Evolutionary conservation across 1,140 invertebrate genomes (phyloP).

Genomic region (Phymorhynchus buccinoides): DNA sequence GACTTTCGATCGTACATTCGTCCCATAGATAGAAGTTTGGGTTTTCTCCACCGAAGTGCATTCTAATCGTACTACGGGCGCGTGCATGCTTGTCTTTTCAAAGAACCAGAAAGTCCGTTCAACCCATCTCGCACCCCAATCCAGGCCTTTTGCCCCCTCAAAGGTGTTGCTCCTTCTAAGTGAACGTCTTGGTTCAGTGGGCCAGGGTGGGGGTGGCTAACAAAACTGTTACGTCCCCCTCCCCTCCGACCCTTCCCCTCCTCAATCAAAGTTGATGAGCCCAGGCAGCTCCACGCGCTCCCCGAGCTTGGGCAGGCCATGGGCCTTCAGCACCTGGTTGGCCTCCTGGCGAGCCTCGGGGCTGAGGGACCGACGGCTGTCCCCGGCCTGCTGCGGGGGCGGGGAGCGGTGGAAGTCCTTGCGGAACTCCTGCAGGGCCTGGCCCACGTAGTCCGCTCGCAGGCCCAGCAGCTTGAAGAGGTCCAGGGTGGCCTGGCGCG

Average conservation of each 20-base stretch:
- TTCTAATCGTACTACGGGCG: too few species aligned
- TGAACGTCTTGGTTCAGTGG: background rate
- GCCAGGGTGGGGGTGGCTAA: too few species aligned
- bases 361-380: constrained; percentile 56
- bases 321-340: constrained; percentile 62
- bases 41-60: too few species aligned
- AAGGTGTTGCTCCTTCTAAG: background rate
- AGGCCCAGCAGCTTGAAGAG: constrained; percentile 62
- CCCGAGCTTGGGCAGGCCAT: constrained; percentile 62
- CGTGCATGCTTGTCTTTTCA: too few species aligned
- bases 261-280: constrained; percentile 57
- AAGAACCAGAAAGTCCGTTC: too few species aligned
- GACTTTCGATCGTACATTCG: too few species aligned
- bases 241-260: background rate
- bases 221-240: background rate
- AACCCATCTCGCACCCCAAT: background rate
- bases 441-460: constrained; percentile 55
- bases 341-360: constrained; percentile 59
- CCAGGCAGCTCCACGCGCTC: constrained; percentile 65
- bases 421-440: constrained; percentile 62
- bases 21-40: too few species aligned
- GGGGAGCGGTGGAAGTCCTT: constrained; percentile 54
- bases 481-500: constrained; percentile 51
- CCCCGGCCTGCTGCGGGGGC: constrained; percentile 44
- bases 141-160: background rate